These are phyloP conservation scores for Paraplagusia blochii DNA, from an alignment of 2,113 vertebrate genomes.

Conservation along the genomic window DNA sequence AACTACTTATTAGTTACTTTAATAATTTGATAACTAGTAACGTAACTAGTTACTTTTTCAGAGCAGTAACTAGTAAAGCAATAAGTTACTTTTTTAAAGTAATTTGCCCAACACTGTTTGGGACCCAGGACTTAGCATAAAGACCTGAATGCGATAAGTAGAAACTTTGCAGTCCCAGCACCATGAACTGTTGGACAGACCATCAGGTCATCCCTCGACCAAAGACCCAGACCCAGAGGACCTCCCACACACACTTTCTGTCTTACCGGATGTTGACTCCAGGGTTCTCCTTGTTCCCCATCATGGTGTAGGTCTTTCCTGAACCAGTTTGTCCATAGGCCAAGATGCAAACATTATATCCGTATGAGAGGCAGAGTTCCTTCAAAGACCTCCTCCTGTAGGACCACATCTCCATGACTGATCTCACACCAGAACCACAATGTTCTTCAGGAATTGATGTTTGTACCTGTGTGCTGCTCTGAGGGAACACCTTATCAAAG, in stretches of 20 bases:
- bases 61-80: no score
- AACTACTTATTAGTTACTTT: no score
- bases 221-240: no score
- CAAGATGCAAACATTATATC: conserved; percentile 71
- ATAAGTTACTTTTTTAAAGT: no score
- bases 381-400: conserved; percentile 68
- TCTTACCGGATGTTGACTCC: conserved; percentile 69
- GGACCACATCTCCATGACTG: background rate
- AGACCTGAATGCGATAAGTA: no score
- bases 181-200: no score
- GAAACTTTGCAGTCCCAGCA: no score
- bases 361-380: conserved; percentile 60
- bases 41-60: no score
- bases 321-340: conserved; percentile 73
- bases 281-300: conserved; percentile 63
- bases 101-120: no score
- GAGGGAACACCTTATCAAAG: conserved; percentile 65
- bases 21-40: no score
- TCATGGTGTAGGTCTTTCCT: conserved; percentile 74
- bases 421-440: background rate
- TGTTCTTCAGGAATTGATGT: background rate
- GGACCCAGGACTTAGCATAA: no score
- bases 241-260: background rate
- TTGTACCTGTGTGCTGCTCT: conserved; percentile 65
- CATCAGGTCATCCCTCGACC: no score